Conservation (phyloP, 2,113 vertebrate genomes). For the Agelaius tricolor region DNA sequence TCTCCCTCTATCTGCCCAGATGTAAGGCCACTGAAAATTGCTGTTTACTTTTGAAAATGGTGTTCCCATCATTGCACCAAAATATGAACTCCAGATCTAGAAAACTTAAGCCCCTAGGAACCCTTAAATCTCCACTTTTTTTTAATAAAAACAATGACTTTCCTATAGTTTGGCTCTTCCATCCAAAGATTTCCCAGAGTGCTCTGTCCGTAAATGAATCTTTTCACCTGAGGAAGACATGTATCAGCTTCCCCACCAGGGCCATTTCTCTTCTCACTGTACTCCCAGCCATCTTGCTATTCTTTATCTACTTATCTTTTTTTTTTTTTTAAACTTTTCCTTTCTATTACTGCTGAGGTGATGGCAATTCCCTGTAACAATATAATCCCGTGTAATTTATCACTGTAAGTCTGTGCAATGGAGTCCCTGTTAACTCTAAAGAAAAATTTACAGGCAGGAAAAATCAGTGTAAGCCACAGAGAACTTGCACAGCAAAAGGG, state of each 20-base stretch:
- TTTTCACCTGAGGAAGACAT: slow-evolving; percentile 31
- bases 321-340: not conserved
- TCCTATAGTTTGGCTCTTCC: not conserved
- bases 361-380: slow-evolving; percentile 53
- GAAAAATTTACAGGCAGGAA: slow-evolving; percentile 2
- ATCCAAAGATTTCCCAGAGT: not conserved
- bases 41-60: not conserved
- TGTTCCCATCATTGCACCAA: not conserved
- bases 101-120: not conserved
- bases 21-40: not conserved
- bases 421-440: not conserved
- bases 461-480: not conserved
- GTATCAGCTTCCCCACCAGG: not conserved
- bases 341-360: slow-evolving; percentile 30
- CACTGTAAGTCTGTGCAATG: not conserved
- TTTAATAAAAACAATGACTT: not conserved
- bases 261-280: not conserved
- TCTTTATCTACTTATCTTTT: not conserved
- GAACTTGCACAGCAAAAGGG: not conserved
- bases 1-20: not conserved
- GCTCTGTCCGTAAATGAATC: not conserved
- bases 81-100: not conserved
- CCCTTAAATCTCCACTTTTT: not conserved
- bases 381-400: slow-evolving; percentile 34
- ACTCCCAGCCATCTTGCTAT: not conserved